These are phyloP conservation scores for Eulemur albifrons DNA, from an alignment of 2,797 vertebrate genomes.

Conservation along the genomic window DNA sequence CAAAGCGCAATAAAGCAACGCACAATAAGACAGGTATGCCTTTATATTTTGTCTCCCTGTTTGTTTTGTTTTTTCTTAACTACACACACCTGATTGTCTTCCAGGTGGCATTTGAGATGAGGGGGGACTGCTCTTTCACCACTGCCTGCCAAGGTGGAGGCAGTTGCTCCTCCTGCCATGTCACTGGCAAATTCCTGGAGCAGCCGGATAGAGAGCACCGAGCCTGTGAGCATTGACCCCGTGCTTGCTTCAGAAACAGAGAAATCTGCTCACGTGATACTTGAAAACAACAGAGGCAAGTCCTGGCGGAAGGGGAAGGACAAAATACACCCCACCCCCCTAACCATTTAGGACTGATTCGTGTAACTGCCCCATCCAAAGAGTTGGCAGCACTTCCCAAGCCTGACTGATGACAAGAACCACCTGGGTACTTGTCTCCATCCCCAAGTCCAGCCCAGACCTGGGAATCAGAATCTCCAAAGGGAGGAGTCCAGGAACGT, in stretches of 20 bases:
- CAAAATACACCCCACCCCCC: fast-evolving
- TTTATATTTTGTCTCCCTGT: neutral
- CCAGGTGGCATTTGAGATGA: neutral
- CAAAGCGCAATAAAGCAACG: neutral
- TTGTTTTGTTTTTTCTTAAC: neutral
- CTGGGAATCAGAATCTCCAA: neutral
- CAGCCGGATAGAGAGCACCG: neutral
- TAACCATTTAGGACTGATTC: neutral
- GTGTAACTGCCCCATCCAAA: neutral
- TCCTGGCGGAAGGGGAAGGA: too few relatives aligned
- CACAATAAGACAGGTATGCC: neutral
- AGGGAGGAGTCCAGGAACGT: neutral
- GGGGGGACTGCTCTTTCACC: neutral
- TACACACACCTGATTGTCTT: neutral
- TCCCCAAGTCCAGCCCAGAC: neutral
- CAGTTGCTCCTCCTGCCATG: neutral
- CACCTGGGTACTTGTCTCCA: neutral
- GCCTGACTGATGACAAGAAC: neutral
- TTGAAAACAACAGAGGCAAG: neutral
- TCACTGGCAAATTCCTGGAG: neutral
- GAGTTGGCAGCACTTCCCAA: neutral
- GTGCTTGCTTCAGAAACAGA: neutral
- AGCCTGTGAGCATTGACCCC: neutral
- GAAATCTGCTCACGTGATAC: neutral
- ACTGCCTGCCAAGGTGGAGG: neutral